These are phyloP conservation scores for Narcine bancroftii DNA, from an alignment of 2,113 vertebrate genomes.

Conservation along the genomic window DNA sequence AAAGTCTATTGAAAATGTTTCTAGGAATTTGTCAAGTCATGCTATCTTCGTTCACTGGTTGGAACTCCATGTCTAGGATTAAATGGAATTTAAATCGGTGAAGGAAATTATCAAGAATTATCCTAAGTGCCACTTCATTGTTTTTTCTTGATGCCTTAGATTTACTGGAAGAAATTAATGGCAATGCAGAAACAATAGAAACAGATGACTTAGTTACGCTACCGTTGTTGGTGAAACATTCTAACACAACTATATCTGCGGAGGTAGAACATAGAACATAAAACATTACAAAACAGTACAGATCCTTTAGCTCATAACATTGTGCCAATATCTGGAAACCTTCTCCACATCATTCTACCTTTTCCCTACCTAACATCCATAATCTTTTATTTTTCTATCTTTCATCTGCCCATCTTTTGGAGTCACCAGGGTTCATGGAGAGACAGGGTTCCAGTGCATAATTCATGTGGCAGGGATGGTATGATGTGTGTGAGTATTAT, in stretches of 20 bases:
- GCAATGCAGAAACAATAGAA: neutral
- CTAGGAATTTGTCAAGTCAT: neutral
- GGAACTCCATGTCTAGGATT: neutral
- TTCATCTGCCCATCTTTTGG: too few relatives aligned
- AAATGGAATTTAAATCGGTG: too few relatives aligned
- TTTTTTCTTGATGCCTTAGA: neutral
- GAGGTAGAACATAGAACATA: too few relatives aligned
- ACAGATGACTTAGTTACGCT: neutral
- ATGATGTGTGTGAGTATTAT: neutral
- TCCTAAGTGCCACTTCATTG: neutral
- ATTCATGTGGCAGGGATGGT: neutral
- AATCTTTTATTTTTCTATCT: too few relatives aligned
- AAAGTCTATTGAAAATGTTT: neutral
- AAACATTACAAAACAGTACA: too few relatives aligned
- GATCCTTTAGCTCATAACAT: too few relatives aligned
- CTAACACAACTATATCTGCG: neutral
- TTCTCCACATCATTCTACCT: too few relatives aligned
- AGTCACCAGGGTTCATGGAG: neutral
- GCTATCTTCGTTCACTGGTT: neutral
- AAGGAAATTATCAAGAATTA: neutral
- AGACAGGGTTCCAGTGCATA: neutral
- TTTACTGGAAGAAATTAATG: neutral
- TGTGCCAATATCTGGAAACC: too few relatives aligned
- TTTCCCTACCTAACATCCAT: too few relatives aligned
- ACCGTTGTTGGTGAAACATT: neutral